Evolutionary conservation across 1,140 invertebrate genomes (phyloP), one percentile per base, ranked within the genome.

Genomic region (Campoletis sonorensis): DNA sequence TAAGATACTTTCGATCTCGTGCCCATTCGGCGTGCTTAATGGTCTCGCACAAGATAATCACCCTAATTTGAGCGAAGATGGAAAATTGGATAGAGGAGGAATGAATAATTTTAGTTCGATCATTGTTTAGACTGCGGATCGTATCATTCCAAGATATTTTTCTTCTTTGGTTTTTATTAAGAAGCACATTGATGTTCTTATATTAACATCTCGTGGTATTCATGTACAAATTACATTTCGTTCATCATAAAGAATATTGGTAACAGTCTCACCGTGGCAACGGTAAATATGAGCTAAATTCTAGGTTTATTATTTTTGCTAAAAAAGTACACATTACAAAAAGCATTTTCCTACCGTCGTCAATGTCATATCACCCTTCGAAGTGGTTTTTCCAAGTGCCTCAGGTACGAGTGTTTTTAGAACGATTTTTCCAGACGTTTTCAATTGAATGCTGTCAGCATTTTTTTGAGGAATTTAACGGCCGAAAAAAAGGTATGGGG

Each of bases 101-200:
- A 23, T 64, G 54, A 13, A 64, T 26, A 26, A 7, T 23, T 26
- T 13, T 64, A 23, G 23, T 64, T 3, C 4, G 23, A 64, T 15
- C 23, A 26, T 26, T 26, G 8, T 64, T 26, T 10, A 23, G 27
- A 64, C 61, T 26, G 8, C 4, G 23, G 27, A 64, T 26, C 7
- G 18, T 64, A 64, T 10, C 27, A 27, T 64, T 64, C 5, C 16
- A n/a, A 18, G 30, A 64, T 64, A 26, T 37, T 73, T 79, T 80
- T 81, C 64, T 82, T 81, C 78, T 80, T 83, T 83, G 82, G 82
- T 82, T 81, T 80, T 83, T 81, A 78, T 80, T 81, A 81, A 81
- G 73, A 79, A 79, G 40, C n/a, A 61, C 51, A 61, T 30, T 61
- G 54, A 61, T 33, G 27, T 49, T 27, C 45, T 33, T 70, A 51